Conservation (phyloP, 2,888 invertebrate genomes). For the Macrostomum cliftonense region DNA sequence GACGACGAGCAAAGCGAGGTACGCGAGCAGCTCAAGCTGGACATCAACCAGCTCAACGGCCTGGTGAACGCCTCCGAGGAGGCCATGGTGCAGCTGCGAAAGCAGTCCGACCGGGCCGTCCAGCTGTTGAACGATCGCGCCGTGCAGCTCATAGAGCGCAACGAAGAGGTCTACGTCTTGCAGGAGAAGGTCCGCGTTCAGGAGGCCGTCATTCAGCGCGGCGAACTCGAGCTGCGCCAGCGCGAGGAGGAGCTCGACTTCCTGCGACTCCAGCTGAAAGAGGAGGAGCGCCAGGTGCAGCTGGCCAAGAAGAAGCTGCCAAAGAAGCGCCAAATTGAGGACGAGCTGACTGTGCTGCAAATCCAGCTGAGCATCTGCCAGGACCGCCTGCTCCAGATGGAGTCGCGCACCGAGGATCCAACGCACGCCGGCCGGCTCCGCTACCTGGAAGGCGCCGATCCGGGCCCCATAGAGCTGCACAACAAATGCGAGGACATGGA, state of each 20-base stretch:
- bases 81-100: conserved; percentile 31
- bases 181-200: conserved; percentile 36
- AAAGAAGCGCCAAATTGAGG: conserved; percentile 24
- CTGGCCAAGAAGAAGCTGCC: conserved; percentile 26
- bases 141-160: conserved; percentile 33
- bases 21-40: conserved; percentile 34
- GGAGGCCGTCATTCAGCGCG: conserved; percentile 34
- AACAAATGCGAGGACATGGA: conserved; percentile 35
- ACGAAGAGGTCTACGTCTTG: conserved; percentile 37
- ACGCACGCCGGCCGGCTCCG: conserved; percentile 27
- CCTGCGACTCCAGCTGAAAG: conserved; percentile 26
- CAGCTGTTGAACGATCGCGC: conserved; percentile 35
- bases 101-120: conserved; percentile 32
- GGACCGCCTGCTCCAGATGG: conserved; percentile 32
- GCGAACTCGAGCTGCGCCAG: conserved; percentile 31
- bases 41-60: conserved; percentile 33
- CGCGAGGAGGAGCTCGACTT: conserved; percentile 35
- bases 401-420: conserved; percentile 31
- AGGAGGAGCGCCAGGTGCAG: conserved; percentile 26
- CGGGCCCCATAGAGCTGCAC: conserved; percentile 27
- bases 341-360: conserved; percentile 30
- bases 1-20: conserved; percentile 30
- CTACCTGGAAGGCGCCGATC: conserved; percentile 30
- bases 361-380: conserved; percentile 34
- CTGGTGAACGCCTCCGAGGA: conserved; percentile 37